Conservation (phyloP, 2,888 invertebrate species). For the Drosophila melanosoma region DNA sequence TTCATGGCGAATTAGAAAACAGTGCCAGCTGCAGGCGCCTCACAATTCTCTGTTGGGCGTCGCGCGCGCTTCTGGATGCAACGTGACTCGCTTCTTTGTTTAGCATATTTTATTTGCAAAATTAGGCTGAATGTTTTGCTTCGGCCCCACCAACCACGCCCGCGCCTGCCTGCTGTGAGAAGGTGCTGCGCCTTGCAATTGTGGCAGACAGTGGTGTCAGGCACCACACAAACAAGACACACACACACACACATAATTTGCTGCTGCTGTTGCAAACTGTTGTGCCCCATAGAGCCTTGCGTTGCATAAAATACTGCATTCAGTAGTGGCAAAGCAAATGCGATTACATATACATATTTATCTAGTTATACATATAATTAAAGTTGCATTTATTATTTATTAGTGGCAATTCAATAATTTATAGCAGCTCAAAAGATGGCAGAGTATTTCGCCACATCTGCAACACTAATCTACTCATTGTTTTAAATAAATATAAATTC, state of each 20-base stretch:
- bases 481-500: background rate
- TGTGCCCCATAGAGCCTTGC: constrained; percentile 16
- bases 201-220: constrained; percentile 53
- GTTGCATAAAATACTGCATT: constrained; percentile 58
- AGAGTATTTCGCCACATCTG: background rate
- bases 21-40: constrained; percentile 72
- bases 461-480: background rate
- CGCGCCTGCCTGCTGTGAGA: constrained; percentile 39
- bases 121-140: constrained; percentile 61
- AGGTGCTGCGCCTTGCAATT: constrained; percentile 42
- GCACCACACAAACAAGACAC: constrained; percentile 39
- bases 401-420: background rate
- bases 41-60: constrained; percentile 53
- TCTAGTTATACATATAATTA: background rate
- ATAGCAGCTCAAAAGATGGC: background rate
- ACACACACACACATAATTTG: constrained; percentile 18
- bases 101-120: constrained; percentile 72
- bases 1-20: constrained; percentile 69
- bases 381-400: background rate
- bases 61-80: constrained; percentile 4
- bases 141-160: background rate
- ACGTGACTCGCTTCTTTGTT: constrained; percentile 54
- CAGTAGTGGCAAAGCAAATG: constrained; percentile 17
- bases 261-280: constrained; percentile 35
- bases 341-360: background rate